Evolutionary conservation across 2,888 invertebrate genomes (phyloP).

Genomic region (Trichogramma evanescens): DNA sequence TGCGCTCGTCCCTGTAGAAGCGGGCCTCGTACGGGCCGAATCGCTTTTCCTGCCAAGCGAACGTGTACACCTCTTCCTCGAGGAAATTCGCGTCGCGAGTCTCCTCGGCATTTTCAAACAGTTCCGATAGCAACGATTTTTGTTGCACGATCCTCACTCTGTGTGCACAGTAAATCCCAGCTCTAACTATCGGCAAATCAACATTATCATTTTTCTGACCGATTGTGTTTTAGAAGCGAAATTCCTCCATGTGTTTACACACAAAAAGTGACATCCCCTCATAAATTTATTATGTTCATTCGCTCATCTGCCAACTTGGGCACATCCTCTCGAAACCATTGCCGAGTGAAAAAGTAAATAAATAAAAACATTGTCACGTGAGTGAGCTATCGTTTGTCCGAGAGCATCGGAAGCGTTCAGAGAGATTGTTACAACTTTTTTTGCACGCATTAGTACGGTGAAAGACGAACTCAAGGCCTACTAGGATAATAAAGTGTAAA

Average conservation of each 20-base stretch:
- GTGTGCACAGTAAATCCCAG: conserved; percentile 30
- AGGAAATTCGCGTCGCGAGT: conserved; percentile 39
- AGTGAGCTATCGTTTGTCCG: too few relatives aligned
- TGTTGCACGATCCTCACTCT: conserved; percentile 42
- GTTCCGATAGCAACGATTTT: conserved; percentile 39
- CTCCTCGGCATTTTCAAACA: conserved; percentile 39
- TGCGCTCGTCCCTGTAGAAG: conserved; percentile 55
- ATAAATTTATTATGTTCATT: too few relatives aligned
- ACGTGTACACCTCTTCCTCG: conserved; percentile 40
- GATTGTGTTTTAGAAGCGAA: conserved; percentile 14
- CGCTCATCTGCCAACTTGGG: too few relatives aligned
- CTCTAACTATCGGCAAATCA: too few relatives aligned
- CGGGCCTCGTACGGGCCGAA: conserved; percentile 58
- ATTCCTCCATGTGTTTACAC: neutral
- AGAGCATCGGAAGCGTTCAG: too few relatives aligned
- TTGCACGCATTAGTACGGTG: too few relatives aligned
- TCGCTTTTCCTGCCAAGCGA: conserved; percentile 69
- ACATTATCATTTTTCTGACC: neutral
- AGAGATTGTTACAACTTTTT: too few relatives aligned
- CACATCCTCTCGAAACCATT: too few relatives aligned
- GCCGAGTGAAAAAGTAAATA: too few relatives aligned
- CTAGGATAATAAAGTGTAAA: too few relatives aligned
- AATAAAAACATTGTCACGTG: too few relatives aligned
- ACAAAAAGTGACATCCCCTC: neutral
- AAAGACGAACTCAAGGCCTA: too few relatives aligned